Evolutionary conservation across 2,888 invertebrate species (phyloP), one percentile per base, ranked within the genome.

Genomic region (Apotomis turbidana): DNA sequence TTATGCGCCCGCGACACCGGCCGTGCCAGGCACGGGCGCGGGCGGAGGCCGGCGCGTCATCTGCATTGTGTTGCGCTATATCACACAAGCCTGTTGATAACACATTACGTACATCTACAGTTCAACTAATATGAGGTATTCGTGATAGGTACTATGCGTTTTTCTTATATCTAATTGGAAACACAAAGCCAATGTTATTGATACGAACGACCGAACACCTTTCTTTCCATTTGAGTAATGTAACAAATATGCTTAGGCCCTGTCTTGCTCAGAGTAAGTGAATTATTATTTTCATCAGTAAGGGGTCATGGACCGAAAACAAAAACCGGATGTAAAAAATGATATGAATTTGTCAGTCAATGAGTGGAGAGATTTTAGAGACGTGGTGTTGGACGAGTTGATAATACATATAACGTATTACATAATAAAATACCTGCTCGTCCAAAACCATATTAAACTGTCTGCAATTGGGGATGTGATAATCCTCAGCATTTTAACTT

Each of bases 21-120:
- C 71, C 75, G 81, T 81, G 72, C 81, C 81, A 76, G 81, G 81
- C 76, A 81, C 81, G 80, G 10, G 67, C 54, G 57, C 55, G 41
- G 49, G 55, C 46, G 51, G 71, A 54, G 64, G 66, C 55, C 70
- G 41, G 44, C 10, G 55, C 67, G 71, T 68, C 71, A 67, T 61
- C 67, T 27, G 38, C 61, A 67, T 67, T 61, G 67, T 54, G 27
- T 27, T 27, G 27, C 27, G 27, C 27, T 41, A 10, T 15, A 15
- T 13, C 27, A 38, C 60, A 67, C 60, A 15, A 55, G 36, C 36
- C 58, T 38, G 36, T 27, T 60, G 59, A 67, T 36, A 62, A 71
- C 61, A 62, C 38, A 55, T 51, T 27, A 59, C 15, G 27, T 38
- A 36, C 4, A 52, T 62, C 41, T 68, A 55, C 58, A 52, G 49